Percentiles rank a stretch among this genome's conserved stretches.
Evolutionary conservation across 2,888 invertebrate genomes (phyloP).

Genomic region (Lamellibrachia satsuma): DNA sequence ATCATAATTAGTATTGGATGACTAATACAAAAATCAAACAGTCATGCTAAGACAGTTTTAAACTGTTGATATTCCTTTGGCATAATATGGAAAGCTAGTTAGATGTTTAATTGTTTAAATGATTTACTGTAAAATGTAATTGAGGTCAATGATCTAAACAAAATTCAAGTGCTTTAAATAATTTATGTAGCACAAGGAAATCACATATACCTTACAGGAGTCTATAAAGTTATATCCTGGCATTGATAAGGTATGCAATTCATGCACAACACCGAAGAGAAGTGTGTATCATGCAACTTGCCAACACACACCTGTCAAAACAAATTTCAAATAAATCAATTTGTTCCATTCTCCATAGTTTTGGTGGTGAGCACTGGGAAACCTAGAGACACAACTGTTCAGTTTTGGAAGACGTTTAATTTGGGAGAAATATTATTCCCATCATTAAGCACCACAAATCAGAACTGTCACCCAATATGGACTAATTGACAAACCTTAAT

Average conservation of each 20-base stretch:
- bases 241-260: too few relatives aligned
- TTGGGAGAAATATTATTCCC: neutral
- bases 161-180: neutral
- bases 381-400: neutral
- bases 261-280: too few relatives aligned
- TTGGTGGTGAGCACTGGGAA: neutral
- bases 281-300: too few relatives aligned
- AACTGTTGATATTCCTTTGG: neutral
- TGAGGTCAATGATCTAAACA: neutral
- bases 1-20: too few relatives aligned
- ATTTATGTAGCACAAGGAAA: neutral
- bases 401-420: neutral
- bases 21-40: neutral
- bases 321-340: neutral
- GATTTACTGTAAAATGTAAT: too few relatives aligned
- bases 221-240: neutral
- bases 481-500: neutral
- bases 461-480: neutral
- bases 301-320: too few relatives aligned
- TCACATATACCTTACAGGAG: neutral
- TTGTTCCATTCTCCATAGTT: neutral
- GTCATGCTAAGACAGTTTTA: neutral
- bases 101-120: too few relatives aligned
- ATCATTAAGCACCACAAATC: neutral
- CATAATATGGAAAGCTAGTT: too few relatives aligned